Percentiles rank a stretch among this genome's conserved stretches.
phyloP scores from a whole-genome alignment of 1,140 invertebrate genomes.

The Trichomalopsis sarcophagae region DNA sequence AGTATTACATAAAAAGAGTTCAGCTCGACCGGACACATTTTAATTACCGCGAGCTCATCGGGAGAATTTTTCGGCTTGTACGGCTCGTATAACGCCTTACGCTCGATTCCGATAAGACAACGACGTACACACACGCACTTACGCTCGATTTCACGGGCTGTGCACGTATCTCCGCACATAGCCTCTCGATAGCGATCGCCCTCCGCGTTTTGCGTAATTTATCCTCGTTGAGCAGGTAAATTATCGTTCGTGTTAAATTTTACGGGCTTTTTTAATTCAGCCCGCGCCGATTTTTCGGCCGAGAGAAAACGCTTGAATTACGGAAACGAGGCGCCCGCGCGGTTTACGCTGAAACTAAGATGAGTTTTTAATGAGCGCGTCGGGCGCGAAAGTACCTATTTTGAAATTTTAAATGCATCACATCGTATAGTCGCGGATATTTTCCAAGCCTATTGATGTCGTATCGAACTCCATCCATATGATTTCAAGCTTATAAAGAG shows the following conservation, averaged over 20 bases:
- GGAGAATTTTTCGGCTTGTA: background rate
- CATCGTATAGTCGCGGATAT: no score
- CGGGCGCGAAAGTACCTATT: no score
- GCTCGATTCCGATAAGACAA: conserved; percentile 42
- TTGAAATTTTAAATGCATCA: no score
- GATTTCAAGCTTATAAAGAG: no score
- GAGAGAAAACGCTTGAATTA: conserved; percentile 20
- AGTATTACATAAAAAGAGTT: background rate
- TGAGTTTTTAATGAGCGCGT: background rate
- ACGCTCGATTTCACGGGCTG: conserved; percentile 25
- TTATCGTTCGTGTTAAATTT: conserved; percentile 44
- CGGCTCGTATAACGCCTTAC: background rate
- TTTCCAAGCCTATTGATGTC: no score
- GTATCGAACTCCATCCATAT: no score
- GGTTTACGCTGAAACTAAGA: conserved; percentile 5
- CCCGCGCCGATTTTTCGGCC: background rate
- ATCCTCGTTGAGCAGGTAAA: conserved; percentile 43
- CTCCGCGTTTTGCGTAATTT: conserved; percentile 38
- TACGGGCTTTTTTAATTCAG: conserved; percentile 24
- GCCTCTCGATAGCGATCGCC: conserved; percentile 40
- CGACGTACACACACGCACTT: background rate
- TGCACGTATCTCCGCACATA: background rate
- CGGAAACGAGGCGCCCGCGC: background rate
- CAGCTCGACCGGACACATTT: conserved; percentile 2
- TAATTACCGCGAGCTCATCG: conserved; percentile 26